A percentile compares a stretch with the other conserved stretches of the same genome.
phyloP scores from a whole-genome alignment of 1,140 invertebrate genomes.

The Hyposmocoma kahamanoa region DNA sequence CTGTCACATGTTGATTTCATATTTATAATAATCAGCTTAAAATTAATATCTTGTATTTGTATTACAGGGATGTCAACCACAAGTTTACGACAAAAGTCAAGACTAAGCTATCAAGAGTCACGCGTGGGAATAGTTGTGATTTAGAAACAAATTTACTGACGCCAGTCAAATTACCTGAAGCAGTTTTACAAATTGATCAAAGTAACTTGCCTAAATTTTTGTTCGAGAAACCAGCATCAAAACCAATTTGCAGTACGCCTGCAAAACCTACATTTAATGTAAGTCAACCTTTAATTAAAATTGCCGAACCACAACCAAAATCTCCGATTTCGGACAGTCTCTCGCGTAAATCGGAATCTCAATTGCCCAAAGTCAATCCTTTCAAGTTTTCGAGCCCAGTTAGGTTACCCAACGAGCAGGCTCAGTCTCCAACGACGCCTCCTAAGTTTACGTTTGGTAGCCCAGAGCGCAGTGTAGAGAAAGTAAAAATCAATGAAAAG shows the following conservation, averaged over 20 bases:
- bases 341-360: slow-evolving; percentile 17
- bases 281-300: background rate
- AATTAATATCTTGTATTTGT: slow-evolving; percentile 13
- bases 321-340: slow-evolving; percentile 2
- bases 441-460: slow-evolving; percentile 36
- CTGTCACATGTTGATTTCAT: too few species aligned
- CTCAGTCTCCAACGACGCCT: slow-evolving; percentile 7
- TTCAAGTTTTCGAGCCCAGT: slow-evolving; percentile 40
- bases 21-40: slow-evolving; percentile 18
- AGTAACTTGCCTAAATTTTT: slow-evolving; percentile 47
- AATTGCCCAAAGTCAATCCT: slow-evolving; percentile 12
- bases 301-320: background rate
- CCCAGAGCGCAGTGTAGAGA: slow-evolving; percentile 22
- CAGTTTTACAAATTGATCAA: slow-evolving; percentile 77
- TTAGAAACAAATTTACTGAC: slow-evolving; percentile 59
- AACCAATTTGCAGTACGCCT: slow-evolving; percentile 13
- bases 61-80: slow-evolving; percentile 19
- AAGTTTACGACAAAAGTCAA: slow-evolving; percentile 64
- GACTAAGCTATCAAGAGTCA: slow-evolving; percentile 54
- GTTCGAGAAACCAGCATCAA: slow-evolving; percentile 20
- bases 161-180: slow-evolving; percentile 75
- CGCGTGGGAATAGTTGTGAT: slow-evolving; percentile 36
- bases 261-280: background rate
- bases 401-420: slow-evolving; percentile 22
- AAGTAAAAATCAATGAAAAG: slow-evolving; percentile 12